Evolutionary conservation across 2,113 vertebrate species (phyloP).

Genomic region (Otus sunia): DNA sequence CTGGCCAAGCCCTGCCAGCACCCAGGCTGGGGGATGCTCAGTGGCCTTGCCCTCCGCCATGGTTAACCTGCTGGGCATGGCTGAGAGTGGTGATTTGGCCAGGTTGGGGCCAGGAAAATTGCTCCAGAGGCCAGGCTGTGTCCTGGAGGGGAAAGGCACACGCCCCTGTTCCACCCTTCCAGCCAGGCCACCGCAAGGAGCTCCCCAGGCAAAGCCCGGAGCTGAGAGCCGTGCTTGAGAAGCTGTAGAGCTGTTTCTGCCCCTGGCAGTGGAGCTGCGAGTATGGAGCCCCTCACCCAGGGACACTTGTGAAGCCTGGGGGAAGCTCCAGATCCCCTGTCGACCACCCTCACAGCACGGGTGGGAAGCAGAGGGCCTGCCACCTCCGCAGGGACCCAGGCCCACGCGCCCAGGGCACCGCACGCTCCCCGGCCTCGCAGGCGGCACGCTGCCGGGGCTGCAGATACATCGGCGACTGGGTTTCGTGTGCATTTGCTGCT

Average conservation of each 20-base stretch:
- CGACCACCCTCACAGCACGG: fast-evolving
- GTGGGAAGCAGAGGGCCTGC: not conserved
- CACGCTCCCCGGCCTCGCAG: not conserved
- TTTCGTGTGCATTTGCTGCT: not conserved
- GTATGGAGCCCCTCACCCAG: fast-evolving
- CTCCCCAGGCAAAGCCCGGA: fast-evolving
- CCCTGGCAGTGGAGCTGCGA: not conserved
- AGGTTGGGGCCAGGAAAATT: not conserved
- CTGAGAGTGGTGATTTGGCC: not conserved
- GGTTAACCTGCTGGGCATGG: not conserved
- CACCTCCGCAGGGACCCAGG: not conserved
- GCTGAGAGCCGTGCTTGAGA: not conserved
- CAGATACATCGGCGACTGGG: not conserved
- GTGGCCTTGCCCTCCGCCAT: not conserved
- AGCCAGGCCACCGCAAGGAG: fast-evolving
- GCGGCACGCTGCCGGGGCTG: not conserved
- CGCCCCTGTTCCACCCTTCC: not conserved
- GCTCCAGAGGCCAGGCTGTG: not conserved
- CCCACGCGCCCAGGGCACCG: fast-evolving
- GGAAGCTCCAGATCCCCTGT: not conserved
- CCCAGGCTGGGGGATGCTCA: not conserved
- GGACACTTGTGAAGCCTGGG: not conserved
- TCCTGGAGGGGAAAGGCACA: not conserved
- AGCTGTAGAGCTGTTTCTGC: too few species aligned
- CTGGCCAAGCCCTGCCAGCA: not conserved